phyloP scores from a whole-genome alignment of 2,888 invertebrate species.

The Beris chalybata region DNA sequence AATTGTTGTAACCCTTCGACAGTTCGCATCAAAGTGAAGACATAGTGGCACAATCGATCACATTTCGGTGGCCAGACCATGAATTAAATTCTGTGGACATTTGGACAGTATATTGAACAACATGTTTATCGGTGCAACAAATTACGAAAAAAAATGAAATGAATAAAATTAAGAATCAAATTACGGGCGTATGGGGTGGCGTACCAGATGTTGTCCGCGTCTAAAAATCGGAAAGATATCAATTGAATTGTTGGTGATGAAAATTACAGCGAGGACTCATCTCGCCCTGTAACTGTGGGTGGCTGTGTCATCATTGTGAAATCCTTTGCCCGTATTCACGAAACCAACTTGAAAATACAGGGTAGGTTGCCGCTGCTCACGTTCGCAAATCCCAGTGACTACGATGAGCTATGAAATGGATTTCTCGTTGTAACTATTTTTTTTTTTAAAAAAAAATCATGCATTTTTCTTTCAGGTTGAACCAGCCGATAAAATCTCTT shows the following conservation, averaged over 20 bases:
- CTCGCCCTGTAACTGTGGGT: constrained; percentile 91
- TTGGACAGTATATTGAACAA: constrained; percentile 99
- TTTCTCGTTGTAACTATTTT: neutral
- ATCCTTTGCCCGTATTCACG: constrained; percentile 98
- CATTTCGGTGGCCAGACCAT: constrained; percentile 98
- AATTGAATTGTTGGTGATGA: constrained; percentile 89
- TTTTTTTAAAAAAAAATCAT: neutral
- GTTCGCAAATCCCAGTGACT: constrained; percentile 89
- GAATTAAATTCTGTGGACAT: constrained; percentile 99
- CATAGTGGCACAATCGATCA: constrained; percentile 99
- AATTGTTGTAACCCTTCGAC: constrained; percentile 90
- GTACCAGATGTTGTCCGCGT: constrained; percentile 94
- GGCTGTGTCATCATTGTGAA: constrained; percentile 98
- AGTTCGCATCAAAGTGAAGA: constrained; percentile 96
- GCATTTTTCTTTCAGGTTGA: constrained; percentile 62
- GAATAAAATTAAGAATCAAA: constrained; percentile 91
- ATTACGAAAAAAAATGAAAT: constrained; percentile 84
- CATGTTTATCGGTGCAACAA: constrained; percentile 94
- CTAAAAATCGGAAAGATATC: constrained; percentile 83
- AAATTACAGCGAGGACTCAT: constrained; percentile 88
- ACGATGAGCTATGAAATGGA: constrained; percentile 69
- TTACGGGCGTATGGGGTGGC: constrained; percentile 81
- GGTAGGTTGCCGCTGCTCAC: constrained; percentile 96
- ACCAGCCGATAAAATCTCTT: constrained; percentile 79
- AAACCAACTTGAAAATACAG: constrained; percentile 99